Conservation (phyloP, 1,140 invertebrate species). For the Phocides pigmalion region DNA sequence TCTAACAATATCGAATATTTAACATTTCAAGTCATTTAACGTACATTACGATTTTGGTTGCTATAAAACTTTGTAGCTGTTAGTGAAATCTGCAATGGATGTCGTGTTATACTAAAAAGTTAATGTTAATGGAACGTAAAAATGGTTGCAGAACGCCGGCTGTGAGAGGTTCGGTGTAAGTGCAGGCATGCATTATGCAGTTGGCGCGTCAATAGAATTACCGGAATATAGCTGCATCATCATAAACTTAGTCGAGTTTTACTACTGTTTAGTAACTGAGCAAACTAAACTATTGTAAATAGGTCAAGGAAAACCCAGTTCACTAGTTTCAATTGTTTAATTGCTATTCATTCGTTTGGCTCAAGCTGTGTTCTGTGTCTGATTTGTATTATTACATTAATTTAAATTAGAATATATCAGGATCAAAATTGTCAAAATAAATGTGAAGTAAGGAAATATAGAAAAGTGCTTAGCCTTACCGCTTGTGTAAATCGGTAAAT, state of each 20-base stretch:
- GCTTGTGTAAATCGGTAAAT: no score
- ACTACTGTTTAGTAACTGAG: constrained; percentile 53
- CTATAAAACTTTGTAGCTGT: background rate
- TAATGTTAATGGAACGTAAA: constrained; percentile 45
- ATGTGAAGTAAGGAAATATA: no score
- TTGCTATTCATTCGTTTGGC: constrained; percentile 7
- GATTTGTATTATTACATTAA: background rate
- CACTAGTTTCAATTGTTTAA: constrained; percentile 26
- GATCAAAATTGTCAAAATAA: no score
- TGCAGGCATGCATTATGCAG: constrained; percentile 73
- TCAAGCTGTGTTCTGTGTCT: background rate
- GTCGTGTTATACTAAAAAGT: background rate
- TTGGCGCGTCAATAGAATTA: constrained; percentile 62
- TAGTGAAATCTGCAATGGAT: constrained; percentile 28
- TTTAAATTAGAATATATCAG: no score
- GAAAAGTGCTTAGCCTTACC: no score
- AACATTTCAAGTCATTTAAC: background rate
- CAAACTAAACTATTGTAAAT: constrained; percentile 27
- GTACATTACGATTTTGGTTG: constrained; percentile 38
- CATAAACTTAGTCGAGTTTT: constrained; percentile 61
- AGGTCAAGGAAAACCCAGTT: constrained; percentile 22
- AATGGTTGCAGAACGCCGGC: constrained; percentile 40
- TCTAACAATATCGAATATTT: background rate
- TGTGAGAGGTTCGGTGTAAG: constrained; percentile 53
- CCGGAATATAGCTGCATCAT: constrained; percentile 51